Evolutionary conservation across 2,888 invertebrate genomes (phyloP), one percentile per base, ranked within the genome.

Genomic region (Polydrusus tereticollis): DNA sequence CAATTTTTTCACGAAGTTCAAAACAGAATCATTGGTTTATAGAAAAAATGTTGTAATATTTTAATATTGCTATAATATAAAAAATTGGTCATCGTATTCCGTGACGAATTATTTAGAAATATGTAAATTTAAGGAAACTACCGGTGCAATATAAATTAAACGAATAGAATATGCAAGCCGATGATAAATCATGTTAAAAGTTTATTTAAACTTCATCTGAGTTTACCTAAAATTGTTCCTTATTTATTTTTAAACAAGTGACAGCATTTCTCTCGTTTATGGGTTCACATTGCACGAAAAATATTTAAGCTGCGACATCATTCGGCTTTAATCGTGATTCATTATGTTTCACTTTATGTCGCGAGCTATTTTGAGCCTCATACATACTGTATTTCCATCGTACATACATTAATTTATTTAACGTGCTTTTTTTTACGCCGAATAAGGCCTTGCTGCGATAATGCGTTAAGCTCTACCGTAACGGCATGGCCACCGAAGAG

Each of bases 181-280:
- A 47, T 47, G 8, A 21, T 12, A 21, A 21, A 47, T 47, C 45
- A 8, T 0, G 0, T 23, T 12, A n/a, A 26, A 14, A 29, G 8
- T 55, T n/a, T 2, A 55, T 10, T 18, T 18, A 16, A 29, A 55
- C n/a, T n/a, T n/a, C n/a, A n/a, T n/a, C n/a, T n/a, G n/a, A n/a
- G n/a, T n/a, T 29, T 33, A 18, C 52, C 29, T 1, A 21, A 20
- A 47, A 47, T 16, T 47, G 18, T 20, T 14, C 41, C 7, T 23
- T 67, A 38, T 38, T 43, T 69, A 69, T 69, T 69, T 69, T 62
- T 69, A 38, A 69, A 68, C 33, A 21, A n/a, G 18, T 69, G 69
- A 69, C 69, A 55, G 62, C 62, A 62, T 69, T 68, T 60, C 23
- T 60, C 68, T 12, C 20, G 55, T 29, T 2, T 26, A 36, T 41